Conservation (phyloP, 2,113 vertebrate species). For the Lethenteron reissneri region DNA sequence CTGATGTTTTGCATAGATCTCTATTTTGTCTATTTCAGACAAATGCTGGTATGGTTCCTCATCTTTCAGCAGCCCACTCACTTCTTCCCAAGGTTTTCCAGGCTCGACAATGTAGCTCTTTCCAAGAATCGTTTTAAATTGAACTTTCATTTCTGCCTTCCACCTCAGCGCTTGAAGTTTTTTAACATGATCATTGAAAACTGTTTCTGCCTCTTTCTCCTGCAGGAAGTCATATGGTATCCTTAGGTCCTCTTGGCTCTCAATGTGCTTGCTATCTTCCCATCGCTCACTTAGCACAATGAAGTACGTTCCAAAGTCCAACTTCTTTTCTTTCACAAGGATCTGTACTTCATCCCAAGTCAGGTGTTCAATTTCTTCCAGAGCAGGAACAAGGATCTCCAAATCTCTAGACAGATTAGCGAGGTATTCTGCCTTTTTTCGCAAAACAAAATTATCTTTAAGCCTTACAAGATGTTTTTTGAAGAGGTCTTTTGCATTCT, state of each 20-base stretch:
- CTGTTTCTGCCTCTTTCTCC: constrained; percentile 34
- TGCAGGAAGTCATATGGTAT: constrained; percentile 81
- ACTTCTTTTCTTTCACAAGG: constrained; percentile 47
- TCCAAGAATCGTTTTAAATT: constrained; percentile 63
- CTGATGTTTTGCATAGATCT: constrained; percentile 78
- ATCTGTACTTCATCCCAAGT: constrained; percentile 53
- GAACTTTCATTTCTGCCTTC: constrained; percentile 47
- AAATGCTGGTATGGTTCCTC: constrained; percentile 85
- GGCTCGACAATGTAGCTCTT: constrained; percentile 66
- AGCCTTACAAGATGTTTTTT: constrained; percentile 67
- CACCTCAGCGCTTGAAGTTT: constrained; percentile 54
- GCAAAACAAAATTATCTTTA: constrained; percentile 77
- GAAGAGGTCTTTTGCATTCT: constrained; percentile 82
- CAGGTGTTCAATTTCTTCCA: constrained; percentile 67
- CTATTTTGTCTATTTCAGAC: constrained; percentile 57
- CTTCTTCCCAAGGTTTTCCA: constrained; percentile 88
- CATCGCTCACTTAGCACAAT: constrained; percentile 79
- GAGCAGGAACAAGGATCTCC: constrained; percentile 40
- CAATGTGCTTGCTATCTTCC: constrained; percentile 58
- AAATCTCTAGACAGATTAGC: constrained; percentile 47
- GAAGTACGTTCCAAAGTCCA: constrained; percentile 69
- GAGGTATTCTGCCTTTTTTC: constrained; percentile 43
- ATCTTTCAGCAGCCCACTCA: constrained; percentile 83
- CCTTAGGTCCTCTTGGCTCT: constrained; percentile 46
- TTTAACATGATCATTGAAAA: constrained; percentile 53